These are phyloP conservation scores for Phoeniculus purpureus DNA, from an alignment of 2,797 vertebrate species.

Conservation along the genomic window DNA sequence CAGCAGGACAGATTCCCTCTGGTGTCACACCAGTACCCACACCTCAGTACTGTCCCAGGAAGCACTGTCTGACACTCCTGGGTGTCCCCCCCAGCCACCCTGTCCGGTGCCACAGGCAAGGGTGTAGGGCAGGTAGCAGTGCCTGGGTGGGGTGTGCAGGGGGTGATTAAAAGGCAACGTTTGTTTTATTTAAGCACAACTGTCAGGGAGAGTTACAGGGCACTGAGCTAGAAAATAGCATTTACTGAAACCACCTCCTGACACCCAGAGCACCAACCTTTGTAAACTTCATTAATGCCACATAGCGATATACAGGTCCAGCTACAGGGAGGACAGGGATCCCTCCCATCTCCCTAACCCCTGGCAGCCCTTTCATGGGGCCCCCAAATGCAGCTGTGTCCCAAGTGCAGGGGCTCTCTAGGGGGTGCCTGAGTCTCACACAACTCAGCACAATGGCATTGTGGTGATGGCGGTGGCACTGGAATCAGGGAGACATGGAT, in stretches of 20 bases:
- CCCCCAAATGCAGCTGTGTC: rapidly evolving
- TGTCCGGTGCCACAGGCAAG: rapidly evolving
- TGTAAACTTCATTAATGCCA: constrained; percentile 70
- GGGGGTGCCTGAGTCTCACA: rapidly evolving
- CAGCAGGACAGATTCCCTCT: too few species aligned
- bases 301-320: rapidly evolving
- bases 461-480: not conserved
- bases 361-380: rapidly evolving
- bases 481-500: not conserved
- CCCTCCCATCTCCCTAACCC: not conserved
- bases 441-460: rapidly evolving
- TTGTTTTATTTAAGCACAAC: constrained; percentile 79
- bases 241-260: constrained; percentile 78
- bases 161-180: constrained; percentile 77
- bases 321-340: not conserved
- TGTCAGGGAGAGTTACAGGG: constrained; percentile 78
- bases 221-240: constrained; percentile 87
- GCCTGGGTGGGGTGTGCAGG: not conserved
- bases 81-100: not conserved
- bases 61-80: not conserved
- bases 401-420: rapidly evolving
- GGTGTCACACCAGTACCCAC: rapidly evolving
- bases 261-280: constrained; percentile 73
- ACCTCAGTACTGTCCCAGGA: rapidly evolving
- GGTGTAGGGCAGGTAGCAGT: rapidly evolving